Conservation (phyloP, 2,113 vertebrate species). For the Amphiprion percula region DNA sequence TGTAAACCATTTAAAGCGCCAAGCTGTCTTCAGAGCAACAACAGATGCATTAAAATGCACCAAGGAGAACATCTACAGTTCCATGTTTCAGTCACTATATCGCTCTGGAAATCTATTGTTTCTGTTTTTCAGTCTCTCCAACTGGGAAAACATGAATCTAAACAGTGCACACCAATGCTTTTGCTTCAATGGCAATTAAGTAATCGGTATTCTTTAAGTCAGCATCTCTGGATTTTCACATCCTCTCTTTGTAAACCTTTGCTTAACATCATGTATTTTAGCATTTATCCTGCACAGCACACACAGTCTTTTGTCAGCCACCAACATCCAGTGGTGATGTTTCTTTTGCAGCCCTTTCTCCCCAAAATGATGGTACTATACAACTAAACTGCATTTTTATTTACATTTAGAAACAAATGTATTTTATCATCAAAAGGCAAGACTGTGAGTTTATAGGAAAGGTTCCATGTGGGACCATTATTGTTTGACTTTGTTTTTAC, state of each 20-base stretch:
- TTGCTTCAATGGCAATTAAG: constrained; percentile 12
- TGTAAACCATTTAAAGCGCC: constrained; percentile 30
- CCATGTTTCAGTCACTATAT: constrained; percentile 53
- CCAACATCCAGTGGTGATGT: not conserved
- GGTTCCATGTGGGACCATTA: no score
- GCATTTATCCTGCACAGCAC: constrained; percentile 25
- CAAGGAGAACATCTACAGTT: constrained; percentile 45
- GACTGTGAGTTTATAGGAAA: no score
- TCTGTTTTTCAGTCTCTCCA: no score
- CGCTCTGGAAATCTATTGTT: constrained; percentile 25
- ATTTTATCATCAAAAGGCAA: no score
- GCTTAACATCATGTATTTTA: constrained; percentile 1
- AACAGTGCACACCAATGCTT: constrained; percentile 9
- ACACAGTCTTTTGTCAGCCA: constrained; percentile 23
- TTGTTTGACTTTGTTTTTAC: no score
- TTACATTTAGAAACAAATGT: no score
- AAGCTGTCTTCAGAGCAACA: not conserved
- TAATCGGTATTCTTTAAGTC: constrained; percentile 12
- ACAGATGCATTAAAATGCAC: constrained; percentile 37
- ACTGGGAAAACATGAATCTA: not conserved
- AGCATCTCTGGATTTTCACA: constrained; percentile 11
- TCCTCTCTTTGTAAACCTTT: not conserved
- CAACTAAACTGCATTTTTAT: no score
- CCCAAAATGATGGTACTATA: no score
- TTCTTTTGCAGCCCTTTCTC: not conserved